A percentile compares a stretch with the other conserved stretches of the same genome.
These are phyloP conservation scores for Spicauda simplicius DNA, from an alignment of 2,888 invertebrate species.

Conservation along the genomic window DNA sequence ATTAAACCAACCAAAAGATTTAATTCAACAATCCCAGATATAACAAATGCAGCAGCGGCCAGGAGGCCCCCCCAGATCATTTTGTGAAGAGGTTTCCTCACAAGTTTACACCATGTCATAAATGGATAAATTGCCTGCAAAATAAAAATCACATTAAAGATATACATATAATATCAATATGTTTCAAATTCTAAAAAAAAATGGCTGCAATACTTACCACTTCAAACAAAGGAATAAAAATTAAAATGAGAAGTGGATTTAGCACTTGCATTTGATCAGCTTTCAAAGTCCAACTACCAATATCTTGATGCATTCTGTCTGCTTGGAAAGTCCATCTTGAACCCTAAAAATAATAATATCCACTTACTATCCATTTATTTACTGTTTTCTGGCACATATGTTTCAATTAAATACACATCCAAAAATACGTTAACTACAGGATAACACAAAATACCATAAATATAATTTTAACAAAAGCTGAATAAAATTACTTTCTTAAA, in stretches of 20 bases:
- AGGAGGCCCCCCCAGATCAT: conserved; percentile 95
- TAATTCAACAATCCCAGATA: conserved; percentile 94
- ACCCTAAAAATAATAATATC: conserved; percentile 72
- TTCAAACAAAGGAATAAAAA: conserved; percentile 94
- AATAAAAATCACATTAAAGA: background rate
- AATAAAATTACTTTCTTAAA: too few relatives aligned
- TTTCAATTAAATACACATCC: too few relatives aligned
- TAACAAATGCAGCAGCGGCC: conserved; percentile 93
- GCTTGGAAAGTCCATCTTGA: conserved; percentile 98
- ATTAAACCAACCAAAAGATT: conserved; percentile 85
- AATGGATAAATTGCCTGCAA: conserved; percentile 90
- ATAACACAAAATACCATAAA: too few relatives aligned
- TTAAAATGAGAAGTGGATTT: conserved; percentile 93
- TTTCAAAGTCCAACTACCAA: conserved; percentile 90
- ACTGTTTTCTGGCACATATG: background rate
- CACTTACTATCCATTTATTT: background rate
- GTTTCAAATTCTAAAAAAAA: too few relatives aligned
- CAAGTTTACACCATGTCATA: conserved; percentile 87
- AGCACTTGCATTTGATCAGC: conserved; percentile 98
- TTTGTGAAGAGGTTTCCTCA: conserved; percentile 93
- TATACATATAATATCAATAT: background rate
- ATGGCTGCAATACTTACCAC: conserved; percentile 71
- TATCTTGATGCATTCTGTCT: conserved; percentile 92
- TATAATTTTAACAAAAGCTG: too few relatives aligned
- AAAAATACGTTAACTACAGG: too few relatives aligned